Evolutionary conservation across 2,888 invertebrate genomes (phyloP), one percentile per base, ranked within the genome.

Genomic region (Eulithis testata): DNA sequence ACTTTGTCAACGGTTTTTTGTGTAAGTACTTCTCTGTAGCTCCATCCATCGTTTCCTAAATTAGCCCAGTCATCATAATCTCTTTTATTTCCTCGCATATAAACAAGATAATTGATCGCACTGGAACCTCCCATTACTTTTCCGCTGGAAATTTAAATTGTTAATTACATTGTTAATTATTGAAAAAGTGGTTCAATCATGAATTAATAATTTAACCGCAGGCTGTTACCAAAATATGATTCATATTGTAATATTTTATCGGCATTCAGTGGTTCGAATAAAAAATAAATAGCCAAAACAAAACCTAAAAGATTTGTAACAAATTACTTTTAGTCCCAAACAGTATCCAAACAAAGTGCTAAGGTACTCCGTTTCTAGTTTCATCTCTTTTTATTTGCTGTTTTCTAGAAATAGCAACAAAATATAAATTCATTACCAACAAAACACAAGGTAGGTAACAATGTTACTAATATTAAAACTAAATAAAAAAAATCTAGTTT

Each of bases 71-170:
- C 90, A 76, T 96, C 94, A 78, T 95, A 96, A 80, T 96, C 96
- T 45, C 88, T 81, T 62, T 91, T 94, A 76, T 94, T 94, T 47
- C 95, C 95, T 82, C 95, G 83, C 80, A 94, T 94, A 79, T 95
- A 95, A 40, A 94, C 95, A 88, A 96, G 91, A 83, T 94, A 95
- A 83, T 96, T 96, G 52, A 95, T 92, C 49, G 94, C 87, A 71
- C 95, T 95, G 2, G 94, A 94, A 3, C 96, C 96, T 12, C 96
- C 96, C 93, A 96, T 94, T 2, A 95, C 95, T 79, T 94, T 94
- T 4, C 95, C 95, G 63, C 94, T 93, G 89, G 37, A 85, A 87
- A 66, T 57, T 52, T 52, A 5, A 63, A 63, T 47, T 9, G 44
- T 45, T 44, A 21, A 56, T 62, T 37, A 60, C 31, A 40, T 43